Conservation (phyloP, 2,888 invertebrate species). For the Mythimna ferrago region DNA sequence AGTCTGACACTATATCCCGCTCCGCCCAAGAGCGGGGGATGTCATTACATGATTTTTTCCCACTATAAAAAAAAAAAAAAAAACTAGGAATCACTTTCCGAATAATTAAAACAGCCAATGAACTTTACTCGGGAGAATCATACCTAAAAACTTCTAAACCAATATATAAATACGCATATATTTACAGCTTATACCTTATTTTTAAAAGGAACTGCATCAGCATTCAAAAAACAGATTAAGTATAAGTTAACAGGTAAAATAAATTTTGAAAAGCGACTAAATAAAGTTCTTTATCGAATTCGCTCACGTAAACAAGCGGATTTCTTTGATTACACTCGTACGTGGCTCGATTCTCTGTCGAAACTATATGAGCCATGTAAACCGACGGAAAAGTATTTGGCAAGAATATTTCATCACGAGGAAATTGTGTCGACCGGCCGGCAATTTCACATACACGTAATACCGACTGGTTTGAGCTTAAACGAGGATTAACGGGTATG, state of each 20-base stretch:
- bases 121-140: too few species aligned
- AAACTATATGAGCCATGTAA: conserved; percentile 71
- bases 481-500: conserved; percentile 52
- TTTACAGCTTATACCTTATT: not conserved
- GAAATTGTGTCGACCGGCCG: conserved; percentile 60
- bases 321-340: conserved; percentile 82
- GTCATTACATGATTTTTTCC: too few species aligned
- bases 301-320: conserved; percentile 82
- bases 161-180: not conserved
- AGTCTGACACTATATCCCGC: too few species aligned
- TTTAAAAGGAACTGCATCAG: not conserved
- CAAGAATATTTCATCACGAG: conserved; percentile 69
- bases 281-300: conserved; percentile 72
- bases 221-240: conserved; percentile 10
- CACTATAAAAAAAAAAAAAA: too few species aligned
- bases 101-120: too few species aligned
- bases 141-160: not conserved
- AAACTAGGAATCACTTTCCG: too few species aligned
- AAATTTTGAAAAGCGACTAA: conserved; percentile 49
- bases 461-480: conserved; percentile 54
- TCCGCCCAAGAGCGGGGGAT: too few species aligned
- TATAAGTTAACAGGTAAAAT: conserved; percentile 29
- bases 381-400: conserved; percentile 71
- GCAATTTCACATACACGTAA: conserved; percentile 62
- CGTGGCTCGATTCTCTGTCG: conserved; percentile 77